phyloP scores from a whole-genome alignment of 2,797 vertebrate genomes.

The Anguilla anguilla region DNA sequence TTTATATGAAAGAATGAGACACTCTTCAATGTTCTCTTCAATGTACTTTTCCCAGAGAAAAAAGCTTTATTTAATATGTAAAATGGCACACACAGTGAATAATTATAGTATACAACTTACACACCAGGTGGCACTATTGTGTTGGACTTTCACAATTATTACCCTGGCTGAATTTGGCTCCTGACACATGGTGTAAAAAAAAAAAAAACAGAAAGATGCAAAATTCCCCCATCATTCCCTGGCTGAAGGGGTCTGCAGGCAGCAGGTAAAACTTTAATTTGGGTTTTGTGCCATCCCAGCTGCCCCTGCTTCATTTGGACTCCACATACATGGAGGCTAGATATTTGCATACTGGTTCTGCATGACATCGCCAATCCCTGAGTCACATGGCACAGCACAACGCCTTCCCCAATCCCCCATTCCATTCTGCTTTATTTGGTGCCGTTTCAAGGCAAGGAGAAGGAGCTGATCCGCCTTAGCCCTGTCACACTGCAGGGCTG shows the following conservation, averaged over 20 bases:
- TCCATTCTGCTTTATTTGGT: constrained; percentile 18
- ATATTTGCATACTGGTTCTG: constrained; percentile 17
- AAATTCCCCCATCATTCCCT: constrained; percentile 17
- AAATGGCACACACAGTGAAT: not conserved
- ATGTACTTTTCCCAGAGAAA: not conserved
- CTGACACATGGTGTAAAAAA: constrained; percentile 7
- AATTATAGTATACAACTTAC: not conserved
- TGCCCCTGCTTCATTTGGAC: not conserved
- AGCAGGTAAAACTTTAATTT: constrained; percentile 29
- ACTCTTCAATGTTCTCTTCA: not conserved
- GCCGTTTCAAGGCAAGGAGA: not conserved
- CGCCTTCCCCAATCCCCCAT: not conserved
- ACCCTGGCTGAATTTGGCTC: not conserved
- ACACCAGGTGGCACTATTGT: constrained; percentile 37
- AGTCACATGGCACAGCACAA: not conserved
- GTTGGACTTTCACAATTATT: constrained; percentile 4
- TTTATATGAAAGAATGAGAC: not conserved
- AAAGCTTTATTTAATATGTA: not conserved
- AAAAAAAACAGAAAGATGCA: not conserved
- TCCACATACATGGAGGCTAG: not conserved
- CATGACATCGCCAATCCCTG: constrained; percentile 21
- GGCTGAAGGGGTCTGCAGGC: not conserved
- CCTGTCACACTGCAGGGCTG: not conserved
- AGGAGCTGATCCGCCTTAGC: not conserved
- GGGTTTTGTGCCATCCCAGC: not conserved